Evolutionary conservation across 92 coral and sea anemone genomes (phyloP), one percentile per base, ranked within the genome.

Genomic region (Bergia puertoricense): DNA sequence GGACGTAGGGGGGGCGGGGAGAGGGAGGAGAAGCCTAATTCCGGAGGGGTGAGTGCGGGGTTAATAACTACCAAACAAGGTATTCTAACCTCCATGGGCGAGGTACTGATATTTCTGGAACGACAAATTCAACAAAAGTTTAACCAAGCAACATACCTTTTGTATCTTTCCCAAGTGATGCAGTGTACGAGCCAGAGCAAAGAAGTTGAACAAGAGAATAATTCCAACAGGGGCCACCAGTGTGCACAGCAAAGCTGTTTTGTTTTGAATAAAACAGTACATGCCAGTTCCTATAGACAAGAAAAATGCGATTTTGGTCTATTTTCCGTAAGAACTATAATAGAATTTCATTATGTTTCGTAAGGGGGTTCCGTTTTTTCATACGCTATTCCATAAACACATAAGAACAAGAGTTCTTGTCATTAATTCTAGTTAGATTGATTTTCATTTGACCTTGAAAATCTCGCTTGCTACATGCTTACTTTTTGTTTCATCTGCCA

Each of bases 121-220:
- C 59, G 16, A 54, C 10, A 54, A 15, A 1, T 54, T 54, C 18
- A 10, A 54, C 59, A 54, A 54, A 54, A 0, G 14, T 11, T 54
- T 15, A 54, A 54, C 59, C 59, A 6, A 11, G 16, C 59, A 54
- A 13, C 59, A 54, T 54, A 82, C 86, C 86, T 82, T 82, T 48
- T 44, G 56, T 23, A 82, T 42, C 77, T 82, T 82, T 45, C 86
- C 39, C 54, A 82, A n/a, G 73, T 82, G 77, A 40, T 82, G 77
- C 40, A 82, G 50, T 7, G 86, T 82, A 16, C 76, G 86, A 45
- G 73, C 41, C 77, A 82, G 59, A 5, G 86, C 86, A 67, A 82
- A 23, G 65, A 82, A 68, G 73, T 82, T 82, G 51, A 82, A 67
- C 86, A 82, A 5, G 14, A 82, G 43, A 20, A 82, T 44, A 0